Evolutionary conservation across 53 echinoderm and acorn worm species (phyloP).

Genomic region (Holothuria leucospilota): DNA sequence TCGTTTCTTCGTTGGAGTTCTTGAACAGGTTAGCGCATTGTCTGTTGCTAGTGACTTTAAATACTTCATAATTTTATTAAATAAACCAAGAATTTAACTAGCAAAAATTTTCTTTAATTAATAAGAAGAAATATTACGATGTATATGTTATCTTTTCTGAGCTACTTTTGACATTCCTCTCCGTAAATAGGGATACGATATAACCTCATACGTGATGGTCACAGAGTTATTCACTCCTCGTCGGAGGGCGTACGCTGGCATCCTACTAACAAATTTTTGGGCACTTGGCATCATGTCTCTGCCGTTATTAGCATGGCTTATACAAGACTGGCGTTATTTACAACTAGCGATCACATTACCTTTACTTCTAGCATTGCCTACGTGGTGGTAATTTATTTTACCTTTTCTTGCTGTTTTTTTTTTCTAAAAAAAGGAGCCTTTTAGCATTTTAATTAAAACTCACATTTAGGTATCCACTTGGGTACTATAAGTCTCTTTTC

Average conservation of each 20-base stretch:
- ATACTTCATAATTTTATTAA: neutral
- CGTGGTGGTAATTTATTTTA: slow-evolving; percentile 71
- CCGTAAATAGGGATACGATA: slow-evolving; percentile 78
- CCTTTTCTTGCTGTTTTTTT: neutral
- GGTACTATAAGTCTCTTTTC: too few relatives aligned
- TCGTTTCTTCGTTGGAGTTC: slow-evolving; percentile 74
- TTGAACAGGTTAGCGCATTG: slow-evolving; percentile 70
- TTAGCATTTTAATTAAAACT: too few relatives aligned
- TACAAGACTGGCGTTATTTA: slow-evolving; percentile 86
- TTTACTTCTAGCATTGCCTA: slow-evolving; percentile 67
- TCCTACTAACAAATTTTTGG: slow-evolving; percentile 86
- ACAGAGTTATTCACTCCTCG: slow-evolving; percentile 87
- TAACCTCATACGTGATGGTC: slow-evolving; percentile 93
- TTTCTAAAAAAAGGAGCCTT: neutral
- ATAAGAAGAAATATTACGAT: neutral
- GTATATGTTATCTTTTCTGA: neutral
- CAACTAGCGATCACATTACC: slow-evolving; percentile 86
- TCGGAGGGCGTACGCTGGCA: slow-evolving; percentile 78
- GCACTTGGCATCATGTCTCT: slow-evolving; percentile 84
- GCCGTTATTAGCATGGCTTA: slow-evolving; percentile 72
- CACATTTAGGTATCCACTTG: too few relatives aligned
- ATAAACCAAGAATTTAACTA: neutral
- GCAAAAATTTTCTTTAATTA: neutral
- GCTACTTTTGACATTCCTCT: neutral
- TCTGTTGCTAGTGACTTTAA: neutral